Conservation (phyloP, 2,888 invertebrate species). For the Brachypalpus laphriformis region DNA sequence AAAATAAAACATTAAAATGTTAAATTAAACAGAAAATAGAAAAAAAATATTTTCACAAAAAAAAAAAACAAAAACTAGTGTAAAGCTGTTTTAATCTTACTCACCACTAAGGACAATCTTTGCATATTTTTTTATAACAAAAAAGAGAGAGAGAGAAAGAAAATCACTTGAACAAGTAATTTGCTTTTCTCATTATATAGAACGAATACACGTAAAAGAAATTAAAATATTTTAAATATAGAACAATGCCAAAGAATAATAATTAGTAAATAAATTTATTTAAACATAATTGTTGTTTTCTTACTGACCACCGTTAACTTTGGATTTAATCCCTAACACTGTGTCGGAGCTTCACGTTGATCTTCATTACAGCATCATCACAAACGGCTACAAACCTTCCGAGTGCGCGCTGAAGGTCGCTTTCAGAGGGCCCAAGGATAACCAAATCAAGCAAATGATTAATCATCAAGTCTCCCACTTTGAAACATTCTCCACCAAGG, state of each 20-base stretch:
- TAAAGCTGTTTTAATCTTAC: conserved; percentile 6
- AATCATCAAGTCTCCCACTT: too few species aligned
- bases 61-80: not conserved
- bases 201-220: not conserved
- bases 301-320: too few species aligned
- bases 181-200: conserved; percentile 22
- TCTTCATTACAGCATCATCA: too few species aligned
- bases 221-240: conserved; percentile 25
- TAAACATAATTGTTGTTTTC: not conserved
- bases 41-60: conserved; percentile 16
- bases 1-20: not conserved
- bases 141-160: not conserved
- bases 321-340: too few species aligned
- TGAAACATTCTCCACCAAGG: too few species aligned
- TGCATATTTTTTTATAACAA: conserved; percentile 31
- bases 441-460: too few species aligned
- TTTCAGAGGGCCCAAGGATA: too few species aligned
- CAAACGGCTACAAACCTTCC: too few species aligned
- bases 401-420: too few species aligned
- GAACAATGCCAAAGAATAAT: conserved; percentile 45
- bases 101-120: conserved; percentile 33
- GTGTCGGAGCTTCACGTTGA: too few species aligned
- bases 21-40: conserved; percentile 1
- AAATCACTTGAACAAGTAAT: not conserved
- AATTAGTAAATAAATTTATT: conserved; percentile 26